Base-by-base conservation (phyloP, 1,140 invertebrate genomes). In the Formica selysi region DNA sequence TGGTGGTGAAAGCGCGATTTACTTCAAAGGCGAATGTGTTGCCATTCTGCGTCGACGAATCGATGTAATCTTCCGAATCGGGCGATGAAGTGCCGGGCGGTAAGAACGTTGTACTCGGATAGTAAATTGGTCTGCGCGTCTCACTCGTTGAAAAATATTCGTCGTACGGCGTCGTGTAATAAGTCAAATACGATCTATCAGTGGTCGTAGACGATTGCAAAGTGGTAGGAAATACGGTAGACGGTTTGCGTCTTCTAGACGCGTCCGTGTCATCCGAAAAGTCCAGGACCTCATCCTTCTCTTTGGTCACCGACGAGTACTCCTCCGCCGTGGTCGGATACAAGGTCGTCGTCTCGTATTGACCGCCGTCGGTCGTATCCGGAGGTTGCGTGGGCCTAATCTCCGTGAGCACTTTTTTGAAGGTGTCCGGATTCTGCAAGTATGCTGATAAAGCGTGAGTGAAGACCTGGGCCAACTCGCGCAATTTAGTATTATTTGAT, bases 391-490 rank as follows among this genome's bases (percentile, higher is more conserved):
- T 98, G 0, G 98, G 98, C 91, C 97, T 95, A 3, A 98, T 97
- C 89, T 97, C 96, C 51, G 96, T 96, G 36, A 98, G 92, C 19
- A 97, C 96, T 89, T 96, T 97, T 86, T 97, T 96, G 87, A 98
- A 98, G 59, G 96, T 97, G 19, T 97, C 96, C 1, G 98, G 98
- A 94, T 98, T 97, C 92, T 98, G 97, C 5, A 98, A 94, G 91
- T 98, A 98, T 5, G 97, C 97, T 1, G 97, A 97, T 7, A 98
- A 92, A 0, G 97, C 97, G 89, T 97, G 96, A 0, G 97, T 98
- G 91, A 98, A 98, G 1, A 98, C 97, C 94, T 97, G 97, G 1
- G 97, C 97, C 2, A 98, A 93, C 94, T 98, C 97, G 62, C 97
- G 95, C 0, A 98, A 96, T 91, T 97, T 96, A 0, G 97, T 97